A percentile compares a stretch with the other conserved stretches of the same genome.
Conservation (phyloP, 2,797 vertebrate genomes). For the Tangara arthus region DNA sequence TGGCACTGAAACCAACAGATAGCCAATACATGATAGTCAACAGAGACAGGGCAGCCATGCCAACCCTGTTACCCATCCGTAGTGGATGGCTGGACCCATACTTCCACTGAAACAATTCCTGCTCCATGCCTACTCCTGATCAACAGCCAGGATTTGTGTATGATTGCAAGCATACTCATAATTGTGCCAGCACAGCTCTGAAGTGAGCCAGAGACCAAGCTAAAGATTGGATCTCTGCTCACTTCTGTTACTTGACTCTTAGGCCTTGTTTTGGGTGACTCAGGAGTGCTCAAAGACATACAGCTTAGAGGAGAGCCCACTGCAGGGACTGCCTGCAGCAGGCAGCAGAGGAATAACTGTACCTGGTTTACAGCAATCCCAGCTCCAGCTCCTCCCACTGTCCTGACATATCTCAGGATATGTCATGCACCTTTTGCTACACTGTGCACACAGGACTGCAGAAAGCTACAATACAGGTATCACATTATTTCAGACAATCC, state of each 20-base stretch:
- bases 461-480: background rate
- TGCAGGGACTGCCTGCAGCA: background rate
- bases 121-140: background rate
- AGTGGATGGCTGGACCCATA: background rate
- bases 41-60: background rate
- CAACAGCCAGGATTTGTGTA: background rate
- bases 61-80: background rate
- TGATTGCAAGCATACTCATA: background rate
- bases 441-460: background rate
- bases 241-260: background rate
- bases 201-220: background rate
- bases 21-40: background rate
- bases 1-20: background rate
- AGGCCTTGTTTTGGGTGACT: background rate
- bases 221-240: background rate
- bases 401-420: fast-evolving
- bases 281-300: background rate
- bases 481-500: background rate
- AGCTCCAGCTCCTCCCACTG: background rate
- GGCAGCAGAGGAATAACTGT: background rate
- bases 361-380: background rate
- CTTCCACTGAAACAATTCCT: background rate
- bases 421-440: background rate
- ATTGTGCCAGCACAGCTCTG: background rate
- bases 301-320: background rate